Evolutionary conservation across 2,888 invertebrate species (phyloP).

Genomic region (Lasius platythorax): DNA sequence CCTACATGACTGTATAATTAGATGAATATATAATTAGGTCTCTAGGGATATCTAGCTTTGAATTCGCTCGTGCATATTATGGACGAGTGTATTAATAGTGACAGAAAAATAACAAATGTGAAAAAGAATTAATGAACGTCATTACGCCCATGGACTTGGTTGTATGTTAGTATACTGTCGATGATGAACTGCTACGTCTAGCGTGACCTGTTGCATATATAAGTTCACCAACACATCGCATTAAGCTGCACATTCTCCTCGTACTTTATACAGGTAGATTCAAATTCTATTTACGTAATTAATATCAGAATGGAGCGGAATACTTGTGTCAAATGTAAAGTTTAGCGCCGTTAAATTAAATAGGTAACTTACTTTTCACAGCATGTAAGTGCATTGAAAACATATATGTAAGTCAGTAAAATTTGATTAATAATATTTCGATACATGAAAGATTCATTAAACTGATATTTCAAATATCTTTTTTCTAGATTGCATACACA

Average conservation of each 20-base stretch:
- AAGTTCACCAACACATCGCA: constrained; percentile 56
- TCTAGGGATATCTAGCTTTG: not conserved
- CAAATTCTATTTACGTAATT: constrained; percentile 54
- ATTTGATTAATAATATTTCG: not conserved
- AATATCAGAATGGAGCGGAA: not conserved
- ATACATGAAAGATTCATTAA: not conserved
- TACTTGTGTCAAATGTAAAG: not conserved
- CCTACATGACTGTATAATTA: constrained; percentile 22
- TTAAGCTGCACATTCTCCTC: constrained; percentile 66
- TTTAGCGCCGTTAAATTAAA: not conserved
- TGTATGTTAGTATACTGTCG: constrained; percentile 72
- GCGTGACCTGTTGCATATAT: constrained; percentile 75
- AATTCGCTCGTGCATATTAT: constrained; percentile 22
- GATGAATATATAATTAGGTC: constrained; percentile 20
- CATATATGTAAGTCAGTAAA: not conserved
- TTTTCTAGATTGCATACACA: not conserved
- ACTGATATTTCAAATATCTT: not conserved
- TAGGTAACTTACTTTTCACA: constrained; percentile 7
- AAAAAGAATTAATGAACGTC: constrained; percentile 66
- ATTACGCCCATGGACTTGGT: constrained; percentile 66
- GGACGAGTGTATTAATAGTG: constrained; percentile 26
- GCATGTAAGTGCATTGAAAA: not conserved
- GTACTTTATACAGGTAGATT: constrained; percentile 51
- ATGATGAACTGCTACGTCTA: constrained; percentile 78
- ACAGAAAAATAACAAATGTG: constrained; percentile 59